These are phyloP conservation scores for Leptinotarsa haldemani DNA, from an alignment of 2,888 invertebrate genomes.

Conservation along the genomic window DNA sequence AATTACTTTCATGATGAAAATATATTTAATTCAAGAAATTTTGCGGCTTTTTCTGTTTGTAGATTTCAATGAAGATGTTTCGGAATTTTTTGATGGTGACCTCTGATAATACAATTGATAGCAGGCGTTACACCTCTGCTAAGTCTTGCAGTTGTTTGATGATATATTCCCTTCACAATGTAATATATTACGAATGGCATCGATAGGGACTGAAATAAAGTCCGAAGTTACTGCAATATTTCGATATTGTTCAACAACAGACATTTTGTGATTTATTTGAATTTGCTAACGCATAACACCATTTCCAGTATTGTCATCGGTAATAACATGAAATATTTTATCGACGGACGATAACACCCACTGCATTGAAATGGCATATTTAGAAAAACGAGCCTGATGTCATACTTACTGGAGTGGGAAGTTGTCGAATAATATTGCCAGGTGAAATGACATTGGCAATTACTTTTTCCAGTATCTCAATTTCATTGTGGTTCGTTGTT, in stretches of 20 bases:
- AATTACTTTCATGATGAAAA: no score
- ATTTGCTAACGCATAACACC: not conserved
- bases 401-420: conserved; percentile 10
- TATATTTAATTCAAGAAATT: no score
- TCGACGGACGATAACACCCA: not conserved
- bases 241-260: not conserved
- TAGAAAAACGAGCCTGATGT: conserved; percentile 2
- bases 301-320: not conserved
- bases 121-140: no score
- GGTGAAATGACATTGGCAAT: not conserved
- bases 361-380: conserved; percentile 4
- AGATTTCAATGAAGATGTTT: no score
- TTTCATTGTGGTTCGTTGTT: conserved; percentile 3
- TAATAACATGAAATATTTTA: conserved; percentile 2
- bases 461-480: conserved; percentile 1
- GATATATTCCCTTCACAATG: no score
- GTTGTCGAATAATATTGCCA: conserved; percentile 11
- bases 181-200: no score
- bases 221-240: no score
- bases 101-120: no score
- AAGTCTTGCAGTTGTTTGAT: no score
- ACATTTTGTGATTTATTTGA: not conserved
- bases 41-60: no score
- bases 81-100: no score
- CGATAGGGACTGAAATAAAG: no score